A percentile compares a stretch with the other conserved stretches of the same genome.
phyloP scores from a whole-genome alignment of 2,797 vertebrate genomes.

The Mergus octosetaceus region DNA sequence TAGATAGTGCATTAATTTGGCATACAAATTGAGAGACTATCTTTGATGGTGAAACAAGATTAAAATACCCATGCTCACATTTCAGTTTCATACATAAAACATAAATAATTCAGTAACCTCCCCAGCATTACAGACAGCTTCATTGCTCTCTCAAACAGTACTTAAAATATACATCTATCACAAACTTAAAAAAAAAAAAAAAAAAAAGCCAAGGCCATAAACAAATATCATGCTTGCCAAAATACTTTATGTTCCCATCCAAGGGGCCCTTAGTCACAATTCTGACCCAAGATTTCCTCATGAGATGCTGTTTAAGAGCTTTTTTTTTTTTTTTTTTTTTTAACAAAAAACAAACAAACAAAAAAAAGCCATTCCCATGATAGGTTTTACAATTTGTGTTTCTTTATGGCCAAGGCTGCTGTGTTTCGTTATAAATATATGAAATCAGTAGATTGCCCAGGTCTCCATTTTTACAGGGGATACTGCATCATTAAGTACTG shows the following conservation, averaged over 20 bases:
- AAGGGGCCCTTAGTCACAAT: slow-evolving; percentile 49
- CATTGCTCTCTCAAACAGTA: slow-evolving; percentile 48
- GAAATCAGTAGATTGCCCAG: slow-evolving; percentile 74
- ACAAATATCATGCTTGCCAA: slow-evolving; percentile 67
- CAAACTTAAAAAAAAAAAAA: slow-evolving; percentile 24
- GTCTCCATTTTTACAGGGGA: slow-evolving; percentile 75
- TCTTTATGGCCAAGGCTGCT: slow-evolving; percentile 64
- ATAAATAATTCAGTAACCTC: slow-evolving; percentile 67
- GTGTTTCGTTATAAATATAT: slow-evolving; percentile 75
- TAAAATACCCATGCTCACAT: slow-evolving; percentile 62
- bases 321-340: background rate
- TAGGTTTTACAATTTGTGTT: slow-evolving; percentile 71
- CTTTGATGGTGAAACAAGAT: slow-evolving; percentile 62
- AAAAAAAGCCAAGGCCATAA: slow-evolving; percentile 16
- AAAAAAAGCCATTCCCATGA: slow-evolving; percentile 64
- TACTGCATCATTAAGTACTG: slow-evolving; percentile 76
- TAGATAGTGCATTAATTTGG: slow-evolving; percentile 63
- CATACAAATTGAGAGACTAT: slow-evolving; percentile 68
- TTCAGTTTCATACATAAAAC: slow-evolving; percentile 69
- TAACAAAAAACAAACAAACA: background rate
- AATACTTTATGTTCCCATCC: slow-evolving; percentile 47
- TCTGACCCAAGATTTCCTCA: slow-evolving; percentile 67
- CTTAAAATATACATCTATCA: slow-evolving; percentile 56
- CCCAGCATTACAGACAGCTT: slow-evolving; percentile 40
- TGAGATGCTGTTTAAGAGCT: slow-evolving; percentile 71